phyloP scores from a whole-genome alignment of 2,888 invertebrate genomes.

The Cataglyphis livida region DNA sequence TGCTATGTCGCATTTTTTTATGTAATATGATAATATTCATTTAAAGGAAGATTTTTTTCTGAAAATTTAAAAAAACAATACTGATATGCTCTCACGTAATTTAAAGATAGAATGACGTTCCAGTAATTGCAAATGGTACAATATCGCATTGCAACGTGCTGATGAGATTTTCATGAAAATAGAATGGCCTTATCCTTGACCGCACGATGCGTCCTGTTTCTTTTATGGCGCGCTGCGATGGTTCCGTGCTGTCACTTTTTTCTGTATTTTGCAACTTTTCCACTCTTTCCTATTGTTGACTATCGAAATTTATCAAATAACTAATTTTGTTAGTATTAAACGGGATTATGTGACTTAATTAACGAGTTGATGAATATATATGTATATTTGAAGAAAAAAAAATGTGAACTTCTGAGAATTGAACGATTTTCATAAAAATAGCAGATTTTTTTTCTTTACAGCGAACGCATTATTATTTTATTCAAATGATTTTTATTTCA shows the following conservation, averaged over 20 bases:
- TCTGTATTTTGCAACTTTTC: neutral
- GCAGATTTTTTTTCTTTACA: neutral
- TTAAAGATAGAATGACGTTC: neutral
- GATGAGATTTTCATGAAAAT: slow-evolving; percentile 30
- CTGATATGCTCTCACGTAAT: neutral
- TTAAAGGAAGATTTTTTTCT: neutral
- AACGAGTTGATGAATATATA: neutral
- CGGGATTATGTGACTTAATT: neutral
- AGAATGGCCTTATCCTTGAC: slow-evolving; percentile 13
- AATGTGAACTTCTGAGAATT: neutral
- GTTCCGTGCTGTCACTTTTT: neutral
- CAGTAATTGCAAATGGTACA: slow-evolving; percentile 11
- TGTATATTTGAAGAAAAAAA: neutral
- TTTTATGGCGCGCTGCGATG: neutral
- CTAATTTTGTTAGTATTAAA: slow-evolving; percentile 20
- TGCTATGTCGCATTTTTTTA: neutral
- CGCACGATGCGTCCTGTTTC: neutral
- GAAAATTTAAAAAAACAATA: neutral
- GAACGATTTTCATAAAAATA: neutral
- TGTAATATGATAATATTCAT: neutral
- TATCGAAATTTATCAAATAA: neutral
- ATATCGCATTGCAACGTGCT: neutral
- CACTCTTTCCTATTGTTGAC: neutral
- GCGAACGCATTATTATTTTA: neutral
- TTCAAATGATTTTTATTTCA: too few species aligned